Conservation (phyloP, 1,140 invertebrate genomes). For the Brachionus koreanus region DNA sequence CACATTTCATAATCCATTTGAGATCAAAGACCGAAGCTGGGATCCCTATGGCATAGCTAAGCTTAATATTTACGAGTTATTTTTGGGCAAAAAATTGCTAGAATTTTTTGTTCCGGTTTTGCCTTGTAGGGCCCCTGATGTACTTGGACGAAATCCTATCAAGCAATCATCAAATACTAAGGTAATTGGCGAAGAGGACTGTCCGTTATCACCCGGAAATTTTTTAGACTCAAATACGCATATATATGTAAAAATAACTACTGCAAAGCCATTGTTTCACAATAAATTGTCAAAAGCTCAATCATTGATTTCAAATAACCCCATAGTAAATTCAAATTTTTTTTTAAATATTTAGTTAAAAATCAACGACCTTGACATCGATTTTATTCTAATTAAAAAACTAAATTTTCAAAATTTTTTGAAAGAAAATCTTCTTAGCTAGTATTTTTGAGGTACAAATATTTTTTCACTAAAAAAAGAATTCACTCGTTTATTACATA, state of each 20-base stretch:
- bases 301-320: neutral
- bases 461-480: no score
- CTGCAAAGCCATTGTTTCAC: slow-evolving; percentile 30
- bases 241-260: slow-evolving; percentile 24
- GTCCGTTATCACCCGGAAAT: neutral
- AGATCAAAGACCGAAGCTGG: slow-evolving; percentile 53
- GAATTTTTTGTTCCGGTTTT: slow-evolving; percentile 53
- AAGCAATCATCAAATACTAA: slow-evolving; percentile 33
- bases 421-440: no score
- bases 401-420: no score
- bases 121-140: slow-evolving; percentile 52
- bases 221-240: slow-evolving; percentile 31
- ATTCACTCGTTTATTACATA: no score
- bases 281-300: slow-evolving; percentile 16
- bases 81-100: slow-evolving; percentile 53
- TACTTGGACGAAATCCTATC: slow-evolving; percentile 33
- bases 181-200: slow-evolving; percentile 10
- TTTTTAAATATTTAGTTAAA: neutral
- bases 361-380: no score
- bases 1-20: slow-evolving; percentile 55
- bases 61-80: slow-evolving; percentile 54
- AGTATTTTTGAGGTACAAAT: no score
- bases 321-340: neutral
- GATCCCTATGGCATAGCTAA: slow-evolving; percentile 56
- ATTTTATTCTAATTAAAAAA: no score